phyloP scores from a whole-genome alignment of 1,140 invertebrate species.

The Rhyzopertha dominica region DNA sequence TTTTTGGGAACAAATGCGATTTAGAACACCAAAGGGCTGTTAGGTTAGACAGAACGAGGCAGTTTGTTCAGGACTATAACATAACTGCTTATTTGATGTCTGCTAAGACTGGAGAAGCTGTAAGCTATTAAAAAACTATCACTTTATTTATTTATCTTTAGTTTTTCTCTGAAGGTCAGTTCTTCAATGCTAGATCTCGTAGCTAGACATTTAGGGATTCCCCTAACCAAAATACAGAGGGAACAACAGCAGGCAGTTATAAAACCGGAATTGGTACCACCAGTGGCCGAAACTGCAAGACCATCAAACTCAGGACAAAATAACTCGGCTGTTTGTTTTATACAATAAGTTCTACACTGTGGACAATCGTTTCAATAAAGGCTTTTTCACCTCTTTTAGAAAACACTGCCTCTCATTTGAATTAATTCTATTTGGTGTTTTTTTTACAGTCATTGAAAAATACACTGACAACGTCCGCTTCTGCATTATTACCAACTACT shows the following conservation, averaged over 20 bases:
- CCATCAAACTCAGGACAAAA: neutral
- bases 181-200: conserved; percentile 31
- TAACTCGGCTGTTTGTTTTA: conserved; percentile 13
- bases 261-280: conserved; percentile 27
- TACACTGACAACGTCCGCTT: conserved; percentile 98
- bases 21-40: conserved; percentile 81
- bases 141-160: no score
- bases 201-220: conserved; percentile 32
- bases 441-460: conserved; percentile 81
- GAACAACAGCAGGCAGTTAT: conserved; percentile 32
- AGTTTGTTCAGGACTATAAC: conserved; percentile 70
- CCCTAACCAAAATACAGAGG: conserved; percentile 24
- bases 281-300: conserved; percentile 6
- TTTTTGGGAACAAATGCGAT: conserved; percentile 88
- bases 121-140: conserved; percentile 46
- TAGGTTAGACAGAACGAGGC: conserved; percentile 70
- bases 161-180: conserved; percentile 20
- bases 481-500: conserved; percentile 98
- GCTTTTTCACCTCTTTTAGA: conserved; percentile 7
- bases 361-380: no score
- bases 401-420: neutral
- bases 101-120: conserved; percentile 84
- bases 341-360: conserved; percentile 18
- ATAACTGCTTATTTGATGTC: conserved; percentile 74
- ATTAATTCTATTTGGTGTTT: conserved; percentile 12